Evolutionary conservation across 2,113 vertebrate genomes (phyloP).

Genomic region (Actenoides lindsayi): DNA sequence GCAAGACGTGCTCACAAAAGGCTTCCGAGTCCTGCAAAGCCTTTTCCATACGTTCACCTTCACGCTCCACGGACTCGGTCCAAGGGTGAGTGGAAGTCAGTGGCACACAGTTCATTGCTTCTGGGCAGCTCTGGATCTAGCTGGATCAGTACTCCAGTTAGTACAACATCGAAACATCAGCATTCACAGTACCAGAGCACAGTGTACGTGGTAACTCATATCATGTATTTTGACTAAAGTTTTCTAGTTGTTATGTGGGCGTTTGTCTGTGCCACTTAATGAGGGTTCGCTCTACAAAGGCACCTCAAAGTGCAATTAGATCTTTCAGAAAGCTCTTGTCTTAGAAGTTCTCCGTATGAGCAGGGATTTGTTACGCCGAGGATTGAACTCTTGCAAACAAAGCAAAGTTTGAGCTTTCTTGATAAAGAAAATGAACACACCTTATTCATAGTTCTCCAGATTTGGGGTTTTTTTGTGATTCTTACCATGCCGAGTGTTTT

Average conservation of each 20-base stretch:
- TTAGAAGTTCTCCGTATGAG: neutral
- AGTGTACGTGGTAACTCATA: neutral
- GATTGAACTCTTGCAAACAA: neutral
- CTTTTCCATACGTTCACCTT: neutral
- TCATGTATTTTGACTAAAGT: neutral
- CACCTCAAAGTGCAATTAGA: neutral
- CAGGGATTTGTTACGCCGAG: neutral
- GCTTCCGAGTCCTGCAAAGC: neutral
- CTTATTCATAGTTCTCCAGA: neutral
- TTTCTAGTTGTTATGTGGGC: neutral
- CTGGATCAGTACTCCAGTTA: neutral
- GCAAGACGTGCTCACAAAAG: neutral
- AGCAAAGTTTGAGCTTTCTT: neutral
- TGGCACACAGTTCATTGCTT: neutral
- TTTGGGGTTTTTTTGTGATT: neutral
- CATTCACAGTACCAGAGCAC: neutral
- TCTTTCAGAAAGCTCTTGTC: neutral
- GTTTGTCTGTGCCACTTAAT: neutral
- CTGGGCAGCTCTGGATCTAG: neutral
- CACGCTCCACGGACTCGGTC: neutral
- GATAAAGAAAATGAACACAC: neutral
- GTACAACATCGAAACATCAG: neutral
- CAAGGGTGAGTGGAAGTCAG: neutral
- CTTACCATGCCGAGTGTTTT: neutral
- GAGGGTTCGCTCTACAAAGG: conserved; percentile 2